These are phyloP conservation scores for Pelodytes ibericus DNA, from an alignment of 2,797 vertebrate genomes.

Conservation along the genomic window DNA sequence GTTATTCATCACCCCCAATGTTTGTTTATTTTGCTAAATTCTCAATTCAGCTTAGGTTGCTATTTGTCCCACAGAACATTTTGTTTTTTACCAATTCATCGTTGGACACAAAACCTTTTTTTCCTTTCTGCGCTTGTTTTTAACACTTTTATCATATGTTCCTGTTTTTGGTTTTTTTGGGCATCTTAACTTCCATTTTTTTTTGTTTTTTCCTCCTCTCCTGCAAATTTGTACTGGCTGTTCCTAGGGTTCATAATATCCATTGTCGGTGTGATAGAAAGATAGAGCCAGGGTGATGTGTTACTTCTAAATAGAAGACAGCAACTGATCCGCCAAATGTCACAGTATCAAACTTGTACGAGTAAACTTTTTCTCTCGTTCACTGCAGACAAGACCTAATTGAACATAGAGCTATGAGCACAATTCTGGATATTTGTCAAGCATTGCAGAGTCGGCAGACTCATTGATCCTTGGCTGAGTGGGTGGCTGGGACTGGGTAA, in stretches of 20 bases:
- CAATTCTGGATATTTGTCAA: slow-evolving; percentile 46
- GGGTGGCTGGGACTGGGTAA: slow-evolving; percentile 35
- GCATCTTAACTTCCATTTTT: slow-evolving; percentile 8
- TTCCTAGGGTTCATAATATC: slow-evolving; percentile 51
- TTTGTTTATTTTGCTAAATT: no score
- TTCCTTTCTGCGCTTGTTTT: slow-evolving; percentile 5
- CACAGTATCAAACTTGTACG: slow-evolving; percentile 47
- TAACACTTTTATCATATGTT: slow-evolving; percentile 8
- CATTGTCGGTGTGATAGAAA: slow-evolving; percentile 51
- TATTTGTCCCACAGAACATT: no score
- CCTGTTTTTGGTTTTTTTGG: slow-evolving; percentile 8
- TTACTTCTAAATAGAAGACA: slow-evolving; percentile 54
- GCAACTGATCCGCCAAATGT: slow-evolving; percentile 50
- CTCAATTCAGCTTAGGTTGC: no score
- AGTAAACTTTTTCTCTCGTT: slow-evolving; percentile 51
- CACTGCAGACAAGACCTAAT: slow-evolving; percentile 45
- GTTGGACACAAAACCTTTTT: no score
- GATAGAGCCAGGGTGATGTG: slow-evolving; percentile 45
- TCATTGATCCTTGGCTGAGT: slow-evolving; percentile 48
- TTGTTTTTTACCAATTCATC: no score
- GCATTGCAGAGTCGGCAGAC: slow-evolving; percentile 32
- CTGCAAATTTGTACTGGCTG: slow-evolving; percentile 24
- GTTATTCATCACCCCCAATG: no score
- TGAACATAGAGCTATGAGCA: slow-evolving; percentile 50
- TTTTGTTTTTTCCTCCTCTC: slow-evolving; percentile 3